Conservation (phyloP, 2,888 invertebrate species). For the Adineta ricciae region DNA sequence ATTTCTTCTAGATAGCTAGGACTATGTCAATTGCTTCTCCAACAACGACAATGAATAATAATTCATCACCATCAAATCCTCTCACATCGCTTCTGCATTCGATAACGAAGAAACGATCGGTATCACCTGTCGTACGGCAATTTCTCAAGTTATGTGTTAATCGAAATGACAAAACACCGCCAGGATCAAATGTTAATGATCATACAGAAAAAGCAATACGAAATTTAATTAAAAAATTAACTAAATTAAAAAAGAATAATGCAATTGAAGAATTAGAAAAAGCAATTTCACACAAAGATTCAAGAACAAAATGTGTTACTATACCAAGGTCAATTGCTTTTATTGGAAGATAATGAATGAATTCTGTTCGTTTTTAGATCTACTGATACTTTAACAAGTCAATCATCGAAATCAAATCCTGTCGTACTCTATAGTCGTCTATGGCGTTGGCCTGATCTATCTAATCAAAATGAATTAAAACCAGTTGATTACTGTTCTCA, state of each 20-base stretch:
- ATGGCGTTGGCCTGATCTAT: constrained; percentile 34
- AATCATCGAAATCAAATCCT: constrained; percentile 21
- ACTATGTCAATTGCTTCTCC: not conserved
- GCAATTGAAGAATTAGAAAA: constrained; percentile 74
- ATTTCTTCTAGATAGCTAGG: not conserved
- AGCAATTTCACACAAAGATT: constrained; percentile 81
- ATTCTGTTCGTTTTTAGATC: not conserved
- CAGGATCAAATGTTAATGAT: constrained; percentile 57
- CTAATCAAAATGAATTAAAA: constrained; percentile 29
- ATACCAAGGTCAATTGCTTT: constrained; percentile 56
- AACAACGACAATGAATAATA: not conserved
- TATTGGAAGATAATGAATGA: not conserved
- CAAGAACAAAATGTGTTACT: constrained; percentile 86
- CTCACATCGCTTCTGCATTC: not conserved
- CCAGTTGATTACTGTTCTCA: constrained; percentile 25
- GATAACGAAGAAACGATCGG: not conserved
- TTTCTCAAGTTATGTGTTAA: not conserved
- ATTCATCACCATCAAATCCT: constrained; percentile 4
- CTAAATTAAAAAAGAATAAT: constrained; percentile 60
- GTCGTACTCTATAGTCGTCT: constrained; percentile 32
- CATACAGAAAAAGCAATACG: constrained; percentile 97
- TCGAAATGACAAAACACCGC: not conserved
- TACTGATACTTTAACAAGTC: constrained; percentile 51
- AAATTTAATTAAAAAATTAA: constrained; percentile 89
- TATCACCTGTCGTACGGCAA: not conserved